These are phyloP conservation scores for Rhombomys opimus DNA, from an alignment of 2,113 vertebrate genomes.

Conservation along the genomic window DNA sequence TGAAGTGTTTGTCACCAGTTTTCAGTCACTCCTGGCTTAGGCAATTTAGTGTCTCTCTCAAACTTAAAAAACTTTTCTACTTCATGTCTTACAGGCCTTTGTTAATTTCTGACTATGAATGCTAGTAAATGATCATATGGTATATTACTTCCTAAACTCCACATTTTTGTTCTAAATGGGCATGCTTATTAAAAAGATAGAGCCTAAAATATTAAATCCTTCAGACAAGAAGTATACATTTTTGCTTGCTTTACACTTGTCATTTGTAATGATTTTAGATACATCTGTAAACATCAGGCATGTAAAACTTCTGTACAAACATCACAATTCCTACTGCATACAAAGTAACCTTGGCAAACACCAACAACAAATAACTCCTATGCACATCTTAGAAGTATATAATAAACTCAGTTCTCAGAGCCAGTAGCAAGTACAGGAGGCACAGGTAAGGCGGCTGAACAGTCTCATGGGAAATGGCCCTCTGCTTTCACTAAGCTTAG, in stretches of 20 bases:
- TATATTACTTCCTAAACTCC: background rate
- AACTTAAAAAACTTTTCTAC: background rate
- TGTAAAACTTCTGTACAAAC: background rate
- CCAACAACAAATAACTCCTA: background rate
- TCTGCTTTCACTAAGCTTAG: background rate
- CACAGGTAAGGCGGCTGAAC: background rate
- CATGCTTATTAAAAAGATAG: background rate
- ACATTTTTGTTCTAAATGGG: background rate
- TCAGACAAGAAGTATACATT: background rate
- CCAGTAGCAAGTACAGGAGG: background rate
- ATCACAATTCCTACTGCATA: background rate
- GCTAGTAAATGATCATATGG: background rate
- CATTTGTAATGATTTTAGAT: background rate
- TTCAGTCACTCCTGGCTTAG: background rate
- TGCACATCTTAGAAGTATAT: background rate
- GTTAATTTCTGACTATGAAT: background rate
- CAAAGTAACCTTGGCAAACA: background rate
- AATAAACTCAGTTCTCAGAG: conserved; percentile 19
- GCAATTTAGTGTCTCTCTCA: background rate
- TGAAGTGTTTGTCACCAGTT: background rate
- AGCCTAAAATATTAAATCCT: background rate
- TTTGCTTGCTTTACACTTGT: background rate
- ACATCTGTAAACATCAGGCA: background rate
- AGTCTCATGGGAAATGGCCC: background rate
- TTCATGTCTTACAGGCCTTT: background rate